Conservation (phyloP, 2,113 vertebrate genomes). For the Paedocypris sp. region DNA sequence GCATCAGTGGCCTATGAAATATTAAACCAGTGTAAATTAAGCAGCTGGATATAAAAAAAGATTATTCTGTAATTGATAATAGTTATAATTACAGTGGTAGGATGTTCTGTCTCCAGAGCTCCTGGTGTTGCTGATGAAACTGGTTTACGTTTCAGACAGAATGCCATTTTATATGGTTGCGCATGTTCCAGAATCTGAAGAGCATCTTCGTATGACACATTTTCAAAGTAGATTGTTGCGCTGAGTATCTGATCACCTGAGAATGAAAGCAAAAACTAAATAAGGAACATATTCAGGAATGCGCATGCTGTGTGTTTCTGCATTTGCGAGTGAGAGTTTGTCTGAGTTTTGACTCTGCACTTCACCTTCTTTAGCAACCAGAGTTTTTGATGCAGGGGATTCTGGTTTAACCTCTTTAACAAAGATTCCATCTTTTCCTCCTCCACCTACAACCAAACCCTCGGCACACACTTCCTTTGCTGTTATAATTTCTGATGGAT, state of each 20-base stretch:
- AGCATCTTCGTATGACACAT: conserved; percentile 87
- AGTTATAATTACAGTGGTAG: conserved; percentile 47
- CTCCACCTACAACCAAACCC: conserved; percentile 79
- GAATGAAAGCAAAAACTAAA: too few relatives aligned
- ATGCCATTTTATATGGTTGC: conserved; percentile 82
- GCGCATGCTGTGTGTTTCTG: too few relatives aligned
- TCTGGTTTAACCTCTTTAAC: conserved; percentile 80
- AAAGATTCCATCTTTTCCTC: conserved; percentile 79
- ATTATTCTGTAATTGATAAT: not conserved
- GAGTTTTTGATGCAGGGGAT: conserved; percentile 76
- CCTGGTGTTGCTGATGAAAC: conserved; percentile 42
- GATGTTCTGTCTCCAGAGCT: conserved; percentile 40
- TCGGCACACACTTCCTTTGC: conserved; percentile 72
- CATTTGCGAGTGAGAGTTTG: too few relatives aligned
- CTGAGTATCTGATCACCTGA: conserved; percentile 93
- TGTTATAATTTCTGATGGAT: conserved; percentile 67
- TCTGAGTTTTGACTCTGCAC: too few relatives aligned
- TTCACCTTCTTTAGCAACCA: conserved; percentile 81
- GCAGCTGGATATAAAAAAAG: too few relatives aligned
- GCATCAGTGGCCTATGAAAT: conserved; percentile 51
- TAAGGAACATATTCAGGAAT: too few relatives aligned
- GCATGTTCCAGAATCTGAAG: conserved; percentile 89
- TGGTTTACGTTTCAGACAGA: conserved; percentile 76
- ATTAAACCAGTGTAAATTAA: conserved; percentile 28
- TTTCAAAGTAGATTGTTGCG: conserved; percentile 87